phyloP scores from a whole-genome alignment of 2,888 invertebrate genomes.

The Nymphalis c-album region DNA sequence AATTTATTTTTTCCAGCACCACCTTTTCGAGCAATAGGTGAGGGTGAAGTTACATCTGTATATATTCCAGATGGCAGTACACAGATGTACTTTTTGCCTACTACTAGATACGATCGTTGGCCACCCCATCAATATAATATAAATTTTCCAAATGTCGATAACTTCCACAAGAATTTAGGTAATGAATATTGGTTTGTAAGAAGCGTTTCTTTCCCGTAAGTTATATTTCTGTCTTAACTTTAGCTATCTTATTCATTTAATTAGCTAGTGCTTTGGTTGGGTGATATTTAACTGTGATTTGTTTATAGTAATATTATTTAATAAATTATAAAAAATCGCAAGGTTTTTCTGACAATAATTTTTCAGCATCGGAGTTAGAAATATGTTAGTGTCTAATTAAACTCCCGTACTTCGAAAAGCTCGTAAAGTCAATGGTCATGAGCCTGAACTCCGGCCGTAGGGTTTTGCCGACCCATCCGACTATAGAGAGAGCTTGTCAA shows the following conservation, averaged over 20 bases:
- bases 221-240: neutral
- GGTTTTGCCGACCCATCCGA: too few species aligned
- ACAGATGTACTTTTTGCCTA: constrained; percentile 64
- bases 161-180: constrained; percentile 39
- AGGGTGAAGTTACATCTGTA: constrained; percentile 64
- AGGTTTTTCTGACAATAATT: too few species aligned
- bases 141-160: constrained; percentile 33
- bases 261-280: too few species aligned
- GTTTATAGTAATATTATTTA: too few species aligned
- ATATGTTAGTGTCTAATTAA: too few species aligned
- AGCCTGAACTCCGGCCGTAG: too few species aligned
- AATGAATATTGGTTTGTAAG: constrained; percentile 61
- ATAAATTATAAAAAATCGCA: too few species aligned
- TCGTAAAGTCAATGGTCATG: too few species aligned
- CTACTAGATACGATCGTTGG: constrained; percentile 44
- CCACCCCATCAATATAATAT: constrained; percentile 38
- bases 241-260: neutral
- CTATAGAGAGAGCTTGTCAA: too few species aligned
- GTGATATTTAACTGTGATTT: too few species aligned
- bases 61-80: constrained; percentile 62
- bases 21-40: constrained; percentile 59
- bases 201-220: constrained; percentile 58
- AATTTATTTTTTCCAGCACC: constrained; percentile 25
- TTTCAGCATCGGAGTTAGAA: too few species aligned
- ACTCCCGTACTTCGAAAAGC: too few species aligned